Percentiles rank a stretch among this genome's conserved stretches.
These are phyloP conservation scores for Odontophorus gujanensis DNA, from an alignment of 2,113 vertebrate genomes.

Conservation along the genomic window DNA sequence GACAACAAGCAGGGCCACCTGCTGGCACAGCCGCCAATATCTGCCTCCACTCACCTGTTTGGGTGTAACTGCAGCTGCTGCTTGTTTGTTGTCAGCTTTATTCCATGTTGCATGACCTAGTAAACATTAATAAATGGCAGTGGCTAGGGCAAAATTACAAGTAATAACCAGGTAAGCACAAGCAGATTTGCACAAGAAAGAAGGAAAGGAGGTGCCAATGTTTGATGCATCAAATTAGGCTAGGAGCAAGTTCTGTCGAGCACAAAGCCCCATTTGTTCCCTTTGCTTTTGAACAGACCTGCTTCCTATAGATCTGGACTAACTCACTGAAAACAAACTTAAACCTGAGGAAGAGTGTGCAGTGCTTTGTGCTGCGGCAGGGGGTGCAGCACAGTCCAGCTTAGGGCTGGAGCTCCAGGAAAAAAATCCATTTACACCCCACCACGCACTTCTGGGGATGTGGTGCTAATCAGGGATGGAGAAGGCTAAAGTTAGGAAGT, in stretches of 20 bases:
- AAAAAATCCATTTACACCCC: not conserved
- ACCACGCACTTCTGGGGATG: not conserved
- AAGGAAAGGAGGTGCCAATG: not conserved
- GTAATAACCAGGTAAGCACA: conserved; percentile 11
- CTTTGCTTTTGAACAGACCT: not conserved
- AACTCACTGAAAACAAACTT: rapidly evolving
- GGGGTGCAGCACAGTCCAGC: not conserved
- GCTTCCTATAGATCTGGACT: not conserved
- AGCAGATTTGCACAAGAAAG: conserved; percentile 48
- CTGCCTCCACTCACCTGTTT: not conserved
- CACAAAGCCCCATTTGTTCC: not conserved
- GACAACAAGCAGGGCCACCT: not conserved
- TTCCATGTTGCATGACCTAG: not conserved
- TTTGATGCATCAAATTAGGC: not conserved
- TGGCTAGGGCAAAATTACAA: not conserved
- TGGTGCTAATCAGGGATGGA: not conserved
- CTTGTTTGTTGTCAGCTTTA: not conserved
- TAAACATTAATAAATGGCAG: not conserved
- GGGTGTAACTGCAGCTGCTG: not conserved
- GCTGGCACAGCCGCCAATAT: not conserved
- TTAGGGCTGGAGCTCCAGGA: not conserved
- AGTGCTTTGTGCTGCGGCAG: not conserved
- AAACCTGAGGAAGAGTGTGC: not conserved
- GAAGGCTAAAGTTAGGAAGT: not conserved
- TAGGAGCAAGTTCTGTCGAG: not conserved